These are phyloP conservation scores for Zeus faber DNA, from an alignment of 2,113 vertebrate genomes.

Conservation along the genomic window DNA sequence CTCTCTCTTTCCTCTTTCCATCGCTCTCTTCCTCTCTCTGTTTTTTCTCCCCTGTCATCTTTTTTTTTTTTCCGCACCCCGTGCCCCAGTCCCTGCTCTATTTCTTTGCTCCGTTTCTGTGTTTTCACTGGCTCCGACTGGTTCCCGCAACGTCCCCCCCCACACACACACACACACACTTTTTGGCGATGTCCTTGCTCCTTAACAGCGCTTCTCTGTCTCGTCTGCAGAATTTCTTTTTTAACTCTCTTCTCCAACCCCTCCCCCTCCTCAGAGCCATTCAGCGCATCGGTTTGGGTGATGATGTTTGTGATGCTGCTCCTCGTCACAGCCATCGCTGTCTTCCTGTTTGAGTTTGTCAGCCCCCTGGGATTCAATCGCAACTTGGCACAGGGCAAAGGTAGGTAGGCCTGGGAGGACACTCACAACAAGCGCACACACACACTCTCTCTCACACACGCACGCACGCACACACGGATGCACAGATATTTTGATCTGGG, in stretches of 20 bases:
- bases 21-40: conserved; percentile 26
- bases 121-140: no score
- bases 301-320: conserved; percentile 99
- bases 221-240: conserved; percentile 26
- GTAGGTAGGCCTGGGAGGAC: conserved; percentile 62
- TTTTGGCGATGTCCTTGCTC: not conserved
- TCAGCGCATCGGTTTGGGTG: conserved; percentile 98
- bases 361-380: conserved; percentile 98
- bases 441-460: conserved; percentile 8
- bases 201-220: conserved; percentile 6
- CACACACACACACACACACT: no score
- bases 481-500: no score
- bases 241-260: conserved; percentile 14
- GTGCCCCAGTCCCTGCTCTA: no score
- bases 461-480: not conserved
- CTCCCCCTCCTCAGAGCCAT: conserved; percentile 80
- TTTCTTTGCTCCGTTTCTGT: no score
- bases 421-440: not conserved
- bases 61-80: no score
- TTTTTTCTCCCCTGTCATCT: not conserved
- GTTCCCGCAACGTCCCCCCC: no score
- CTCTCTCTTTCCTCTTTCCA: conserved; percentile 25
- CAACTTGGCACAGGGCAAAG: conserved; percentile 95
- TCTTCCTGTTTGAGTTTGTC: conserved; percentile 97
- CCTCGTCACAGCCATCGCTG: conserved; percentile 93